Evolutionary conservation across 1,140 invertebrate genomes (phyloP), one percentile per base, ranked within the genome.

Genomic region (Musca domestica): DNA sequence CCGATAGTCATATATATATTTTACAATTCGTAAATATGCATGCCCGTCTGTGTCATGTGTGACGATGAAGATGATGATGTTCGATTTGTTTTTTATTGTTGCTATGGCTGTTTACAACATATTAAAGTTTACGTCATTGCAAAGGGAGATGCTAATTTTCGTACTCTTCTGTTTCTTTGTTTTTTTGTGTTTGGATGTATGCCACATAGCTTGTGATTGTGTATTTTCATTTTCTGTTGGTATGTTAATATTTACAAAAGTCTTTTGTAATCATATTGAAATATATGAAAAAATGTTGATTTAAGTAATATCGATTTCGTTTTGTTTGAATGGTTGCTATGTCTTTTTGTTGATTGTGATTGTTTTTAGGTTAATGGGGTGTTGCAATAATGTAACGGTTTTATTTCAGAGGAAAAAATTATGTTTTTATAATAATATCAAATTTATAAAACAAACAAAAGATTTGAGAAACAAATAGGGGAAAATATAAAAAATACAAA

Each of bases 251-350:
- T 54, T 54, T 22, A 22, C 22, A 22, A 22, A 54, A 54, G 14
- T 15, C 22, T 54, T 20, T 54, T 54, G 52, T 54, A 54, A 54
- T 54, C 23, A 54, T 54, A 54, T 54, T 25, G 52, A 54, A 54
- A 54, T 54, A 17, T 9, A 15, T 20, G 14, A 23, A 23, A 17
- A 15, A 23, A 19, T 51, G 48, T 51, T 51, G 48, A 51, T 51
- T 51, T 51, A 51, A 51, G 20, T 51, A 4, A 51, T 20, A 19
- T 51, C 20, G 19, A 23, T 54, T 54, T 54, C 22, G 20, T 54
- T 54, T 49, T 54, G 10, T 54, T 54, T 54, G 14, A 54, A 23
- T 54, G 19, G 19, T 15, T 1, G 14, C 9, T 54, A 14, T 54
- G 10, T 54, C 25, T 54, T 23, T n/a, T 15, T 54, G 7, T 54